Base-by-base conservation (phyloP, 2,797 vertebrate genomes). In the Lithobates sylvaticus region DNA sequence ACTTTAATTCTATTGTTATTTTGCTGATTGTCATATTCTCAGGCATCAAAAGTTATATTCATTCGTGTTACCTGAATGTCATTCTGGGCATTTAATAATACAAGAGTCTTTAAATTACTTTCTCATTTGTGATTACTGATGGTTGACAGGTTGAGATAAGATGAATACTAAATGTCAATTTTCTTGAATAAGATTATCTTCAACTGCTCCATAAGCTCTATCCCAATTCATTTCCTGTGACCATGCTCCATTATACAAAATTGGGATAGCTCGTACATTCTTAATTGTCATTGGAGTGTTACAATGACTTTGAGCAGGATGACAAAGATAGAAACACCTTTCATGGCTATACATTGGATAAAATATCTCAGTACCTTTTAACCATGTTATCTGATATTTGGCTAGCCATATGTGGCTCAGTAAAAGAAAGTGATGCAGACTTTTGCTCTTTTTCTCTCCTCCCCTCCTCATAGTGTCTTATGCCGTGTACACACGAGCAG, bases 141-240 rank as follows among this genome's bases (percentile, higher is more conserved):
- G 54, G 79, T 39, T 72, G 79, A 72, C 69, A 73, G 50, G 50
- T 13, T 10, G 69, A 73, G 69, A 72, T 81, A 81, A 81, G 79
- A 69, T 21, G 69, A 81, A 61, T 34, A n/a, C 68, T 69, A 8
- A 81, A 81, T 61, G 47, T 73, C 50, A 81, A 72, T 64, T 81
- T 73, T 54, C 69, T 27, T 27, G 69, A 81, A 81, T 61, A 21
- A 64, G 79, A 72, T 81, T 81, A 81, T 81, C n/a, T 72, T 34
- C 58, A 64, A 42, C 32, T 61, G 32, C 79, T 64, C 58, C 71
- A 61, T 81, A 73, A 81, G 72, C 79, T 81, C 58, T 69, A 7
- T 61, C 34, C 32, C 79, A 73, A 81, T 73, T 58, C 39, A 65
- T 83, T 83, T 76, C 61, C 32, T 71, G 34, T 78, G 81, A 83